Percentiles rank a stretch among this genome's conserved stretches.
phyloP scores from a whole-genome alignment of 2,888 invertebrate genomes.

The Prosapia bicincta region DNA sequence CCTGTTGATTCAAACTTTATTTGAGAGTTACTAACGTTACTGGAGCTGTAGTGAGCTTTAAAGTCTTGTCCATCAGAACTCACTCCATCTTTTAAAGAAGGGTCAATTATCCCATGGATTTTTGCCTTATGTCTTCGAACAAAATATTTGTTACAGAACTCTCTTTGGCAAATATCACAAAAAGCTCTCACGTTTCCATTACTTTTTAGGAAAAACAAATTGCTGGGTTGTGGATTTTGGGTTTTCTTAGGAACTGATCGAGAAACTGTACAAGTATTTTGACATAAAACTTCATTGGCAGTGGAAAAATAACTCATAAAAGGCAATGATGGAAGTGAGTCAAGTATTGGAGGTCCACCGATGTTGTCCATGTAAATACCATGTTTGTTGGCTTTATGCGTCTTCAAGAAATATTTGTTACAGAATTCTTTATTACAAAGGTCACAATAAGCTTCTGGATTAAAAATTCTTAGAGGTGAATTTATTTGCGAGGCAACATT shows the following conservation, averaged over 20 bases:
- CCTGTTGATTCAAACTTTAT: not conserved
- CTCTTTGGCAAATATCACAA: slow-evolving; percentile 89
- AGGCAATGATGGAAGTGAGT: slow-evolving; percentile 34
- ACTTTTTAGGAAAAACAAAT: slow-evolving; percentile 17
- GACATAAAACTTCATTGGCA: slow-evolving; percentile 22
- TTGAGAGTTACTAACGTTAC: slow-evolving; percentile 5
- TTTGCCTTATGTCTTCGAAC: slow-evolving; percentile 89
- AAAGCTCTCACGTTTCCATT: slow-evolving; percentile 60
- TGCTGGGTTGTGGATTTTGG: slow-evolving; percentile 16
- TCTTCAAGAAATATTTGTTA: slow-evolving; percentile 97
- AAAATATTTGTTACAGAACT: slow-evolving; percentile 92
- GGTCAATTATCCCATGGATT: slow-evolving; percentile 71
- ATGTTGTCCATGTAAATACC: slow-evolving; percentile 72
- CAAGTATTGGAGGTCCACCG: slow-evolving; percentile 30
- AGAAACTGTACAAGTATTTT: slow-evolving; percentile 6
- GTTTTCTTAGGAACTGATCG: slow-evolving; percentile 11
- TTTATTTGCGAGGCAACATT: slow-evolving; percentile 27
- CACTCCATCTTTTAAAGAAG: slow-evolving; percentile 19
- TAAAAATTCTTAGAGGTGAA: slow-evolving; percentile 68
- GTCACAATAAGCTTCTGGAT: slow-evolving; percentile 96
- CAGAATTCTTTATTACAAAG: slow-evolving; percentile 98
- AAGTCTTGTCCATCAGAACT: slow-evolving; percentile 31
- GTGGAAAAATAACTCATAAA: slow-evolving; percentile 37
- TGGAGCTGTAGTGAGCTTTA: slow-evolving; percentile 32
- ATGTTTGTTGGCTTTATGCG: slow-evolving; percentile 97